phyloP scores from a whole-genome alignment of 2,113 vertebrate genomes.

The Jacana jacana region DNA sequence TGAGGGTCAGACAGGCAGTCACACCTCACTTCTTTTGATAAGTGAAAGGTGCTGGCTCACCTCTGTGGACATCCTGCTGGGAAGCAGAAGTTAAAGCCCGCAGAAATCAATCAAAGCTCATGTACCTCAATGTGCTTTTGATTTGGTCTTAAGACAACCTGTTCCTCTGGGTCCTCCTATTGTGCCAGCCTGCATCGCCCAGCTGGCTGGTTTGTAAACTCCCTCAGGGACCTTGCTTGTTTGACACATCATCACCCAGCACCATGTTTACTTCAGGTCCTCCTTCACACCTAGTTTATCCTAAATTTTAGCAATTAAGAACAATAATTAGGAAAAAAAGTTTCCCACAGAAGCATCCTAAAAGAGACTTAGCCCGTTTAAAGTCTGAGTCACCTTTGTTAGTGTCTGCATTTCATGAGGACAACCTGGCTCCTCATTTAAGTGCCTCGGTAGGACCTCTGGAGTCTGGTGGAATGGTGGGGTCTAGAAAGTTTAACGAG shows the following conservation, averaged over 20 bases:
- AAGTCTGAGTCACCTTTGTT: not conserved
- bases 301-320: not conserved
- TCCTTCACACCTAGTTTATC: not conserved
- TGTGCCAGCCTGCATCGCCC: not conserved
- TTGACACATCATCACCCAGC: not conserved
- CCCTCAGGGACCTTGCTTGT: accelerated
- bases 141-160: not conserved
- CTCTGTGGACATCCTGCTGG: not conserved
- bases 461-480: not conserved
- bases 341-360: not conserved
- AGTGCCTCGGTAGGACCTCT: not conserved
- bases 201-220: not conserved
- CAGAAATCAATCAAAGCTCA: not conserved
- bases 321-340: not conserved
- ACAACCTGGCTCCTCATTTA: not conserved
- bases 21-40: not conserved
- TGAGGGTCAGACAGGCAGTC: accelerated
- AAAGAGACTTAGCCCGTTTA: not conserved
- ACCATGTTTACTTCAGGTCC: not conserved
- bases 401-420: not conserved
- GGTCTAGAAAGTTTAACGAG: not conserved
- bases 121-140: not conserved
- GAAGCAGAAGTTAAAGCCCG: not conserved
- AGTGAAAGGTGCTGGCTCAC: not conserved
- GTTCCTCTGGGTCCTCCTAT: not conserved